Base-by-base conservation (phyloP, 2,113 vertebrate species). In the Plectropomus leopardus region DNA sequence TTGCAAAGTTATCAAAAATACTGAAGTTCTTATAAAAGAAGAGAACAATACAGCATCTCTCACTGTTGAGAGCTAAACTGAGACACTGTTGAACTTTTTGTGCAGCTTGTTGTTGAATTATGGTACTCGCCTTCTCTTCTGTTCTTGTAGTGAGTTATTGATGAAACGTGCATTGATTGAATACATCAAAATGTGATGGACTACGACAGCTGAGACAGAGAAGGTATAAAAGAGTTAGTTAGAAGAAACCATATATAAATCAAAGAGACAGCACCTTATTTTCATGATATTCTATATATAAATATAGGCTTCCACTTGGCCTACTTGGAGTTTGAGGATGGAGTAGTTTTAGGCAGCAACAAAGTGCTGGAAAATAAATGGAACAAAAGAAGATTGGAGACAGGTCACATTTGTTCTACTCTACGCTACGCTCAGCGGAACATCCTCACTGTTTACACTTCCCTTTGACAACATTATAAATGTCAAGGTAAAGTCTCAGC, bases 311-410 rank as follows among this genome's bases (percentile, higher is more conserved):
- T 85, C 55, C 72, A 77, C 78, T 53, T 82, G 90, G 69, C 90
- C 90, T 88, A 88, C 76, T 92, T 90, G 66, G 59, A 77, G 74
- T 61, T 66, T n/a, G 40, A 68, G 71, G 78, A 89, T 73, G 61
- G 71, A 85, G 72, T 59, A 55, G 60, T 68, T 83, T 63, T 61
- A 87, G 67, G 72, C 73, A 68, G 80, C 76, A 73, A 64, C 59
- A 78, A 79, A 72, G 40, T 72, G 57, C 59, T 65, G 32, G 34
- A 85, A 81, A 83, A 51, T 86, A 86, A 88, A 86, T 88, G 76
- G 74, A 82, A 83, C 78, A 83, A 63, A 76, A 67, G 36, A 28
- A 60, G 59, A 63, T 8, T 50, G 78, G 47, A 75, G 69, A 85
- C 73, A 51, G 51, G 66, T 54, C 53, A 5, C 44, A 34, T 80